Evolutionary conservation across 2,797 vertebrate genomes (phyloP), one percentile per base, ranked within the genome.

Genomic region (Lindbergichthys nudifrons): DNA sequence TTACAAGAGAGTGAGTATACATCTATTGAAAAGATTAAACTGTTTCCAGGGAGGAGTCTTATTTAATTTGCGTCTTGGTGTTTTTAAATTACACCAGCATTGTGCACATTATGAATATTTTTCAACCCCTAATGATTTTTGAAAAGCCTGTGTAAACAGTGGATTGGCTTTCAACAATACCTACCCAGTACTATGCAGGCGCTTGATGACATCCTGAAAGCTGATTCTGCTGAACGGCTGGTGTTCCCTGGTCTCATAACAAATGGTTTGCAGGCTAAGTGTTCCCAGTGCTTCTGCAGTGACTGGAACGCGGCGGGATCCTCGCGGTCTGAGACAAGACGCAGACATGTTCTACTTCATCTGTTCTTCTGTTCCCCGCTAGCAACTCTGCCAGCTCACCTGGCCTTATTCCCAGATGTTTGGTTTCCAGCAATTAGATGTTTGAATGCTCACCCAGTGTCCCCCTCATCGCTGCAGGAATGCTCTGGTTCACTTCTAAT

Each of bases 401-500:
- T 93, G 91, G 93, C 81, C 77, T 84, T 78, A 83, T 86, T 92
- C 93, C 88, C 82, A 76, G 86, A 92, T 42, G 14, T 91, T 92
- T 89, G 89, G 70, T 89, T 93, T 94, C 81, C 86, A 93, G 82
- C 85, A 86, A 83, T 92, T 76, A 51, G 74, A 92, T 90, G 65
- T 92, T 82, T 93, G 93, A 91, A 81, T 88, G 81, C 82, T 91
- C 89, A 80, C 51, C 70, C 79, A 81, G 70, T 71, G 77, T 59
- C 51, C 64, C 72, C 26, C 39, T 53, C 68, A 61, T 86, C 86
- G 70, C 87, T 69, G 75, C 77, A 81, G 84, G 88, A 90, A 88
- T 69, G 72, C 83, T 86, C 73, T 70, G 67, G 77, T 86, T 84
- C 73, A 65, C 77, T 80, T 85, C 77, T 87, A 88, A 87, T 78